Base-by-base conservation (phyloP, 2,888 invertebrate species). In the Hirtodrosophila confusa region DNA sequence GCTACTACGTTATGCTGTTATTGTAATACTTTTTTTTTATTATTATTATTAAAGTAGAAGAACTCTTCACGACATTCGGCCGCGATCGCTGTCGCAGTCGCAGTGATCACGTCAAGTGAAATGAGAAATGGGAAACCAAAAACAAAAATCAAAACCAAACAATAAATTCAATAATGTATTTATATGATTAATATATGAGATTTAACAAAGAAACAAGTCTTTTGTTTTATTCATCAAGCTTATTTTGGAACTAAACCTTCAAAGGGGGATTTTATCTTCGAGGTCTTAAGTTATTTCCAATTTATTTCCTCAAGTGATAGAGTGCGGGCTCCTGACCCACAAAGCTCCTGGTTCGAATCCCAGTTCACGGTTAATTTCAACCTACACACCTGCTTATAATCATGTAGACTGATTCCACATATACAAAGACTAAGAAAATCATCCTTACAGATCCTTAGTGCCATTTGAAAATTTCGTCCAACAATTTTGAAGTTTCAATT, bases 141-240 rank as follows among this genome's bases (percentile, higher is more conserved):
- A 39, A 29, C 48, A 50, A 60, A 75, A 57, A 50, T 36, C 56
- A 57, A 58, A 68, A 68, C 55, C 61, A 65, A 60, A 48, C 62
- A 75, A 80, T 64, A 75, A 82, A 84, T 79, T 83, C 78, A 79
- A 82, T 75, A 82, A 84, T 84, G 82, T 83, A 83, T 83, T 83
- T 84, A 82, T 83, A 83, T 66, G 70, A 84, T 80, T 83, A 79
- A 84, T 82, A 83, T 82, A 83, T 78, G 82, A 79, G 82, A 83
- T 83, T 82, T 84, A 83, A 82, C 84, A 83, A 83, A 69, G 60
- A 64, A 27, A 33, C n/a, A 45, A 27, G 0, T 23, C 2, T 43
- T 31, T 31, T 33, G 17, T 44, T 11, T 50, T 17, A 17, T 11
- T 12, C 1, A 1, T 3, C 27, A 29, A 41, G 9, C 8, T n/a